Percentiles rank a stretch among this genome's conserved stretches.
phyloP scores from a whole-genome alignment of 2,113 vertebrate species.

The Asarcornis scutulata region DNA sequence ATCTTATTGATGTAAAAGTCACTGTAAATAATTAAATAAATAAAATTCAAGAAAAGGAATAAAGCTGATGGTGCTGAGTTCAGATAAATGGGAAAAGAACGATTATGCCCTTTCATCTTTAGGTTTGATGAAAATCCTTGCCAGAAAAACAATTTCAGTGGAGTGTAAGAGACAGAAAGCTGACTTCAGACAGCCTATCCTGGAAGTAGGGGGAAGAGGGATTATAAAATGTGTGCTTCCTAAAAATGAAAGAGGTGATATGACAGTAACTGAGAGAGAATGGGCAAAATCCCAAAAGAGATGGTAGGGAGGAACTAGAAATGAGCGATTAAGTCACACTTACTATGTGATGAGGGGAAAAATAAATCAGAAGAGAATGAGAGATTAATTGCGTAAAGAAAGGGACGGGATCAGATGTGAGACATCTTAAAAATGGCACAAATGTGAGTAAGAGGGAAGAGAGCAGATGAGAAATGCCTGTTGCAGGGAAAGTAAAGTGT shows the following conservation, averaged over 20 bases:
- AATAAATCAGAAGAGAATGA: neutral
- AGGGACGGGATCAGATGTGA: neutral
- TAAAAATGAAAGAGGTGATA: neutral
- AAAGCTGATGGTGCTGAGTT: neutral
- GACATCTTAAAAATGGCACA: neutral
- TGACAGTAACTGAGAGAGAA: neutral
- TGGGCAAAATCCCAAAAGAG: neutral
- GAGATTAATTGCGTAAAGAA: neutral
- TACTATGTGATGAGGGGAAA: neutral
- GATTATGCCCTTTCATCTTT: neutral
- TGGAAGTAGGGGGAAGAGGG: accelerated
- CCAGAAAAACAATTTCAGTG: neutral
- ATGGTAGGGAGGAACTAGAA: neutral
- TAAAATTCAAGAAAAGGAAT: neutral
- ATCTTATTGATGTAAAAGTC: neutral
- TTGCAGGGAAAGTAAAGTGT: neutral
- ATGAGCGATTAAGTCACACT: neutral
- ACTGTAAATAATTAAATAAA: neutral
- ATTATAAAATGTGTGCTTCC: neutral
- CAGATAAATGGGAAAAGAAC: neutral
- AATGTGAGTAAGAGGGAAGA: neutral
- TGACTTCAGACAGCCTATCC: neutral
- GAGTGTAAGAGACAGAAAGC: neutral
- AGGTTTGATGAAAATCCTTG: neutral
- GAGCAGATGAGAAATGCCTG: neutral